A percentile compares a stretch with the other conserved stretches of the same genome.
These are phyloP conservation scores for Tinea semifulvella DNA, from an alignment of 2,888 invertebrate genomes.

Conservation along the genomic window DNA sequence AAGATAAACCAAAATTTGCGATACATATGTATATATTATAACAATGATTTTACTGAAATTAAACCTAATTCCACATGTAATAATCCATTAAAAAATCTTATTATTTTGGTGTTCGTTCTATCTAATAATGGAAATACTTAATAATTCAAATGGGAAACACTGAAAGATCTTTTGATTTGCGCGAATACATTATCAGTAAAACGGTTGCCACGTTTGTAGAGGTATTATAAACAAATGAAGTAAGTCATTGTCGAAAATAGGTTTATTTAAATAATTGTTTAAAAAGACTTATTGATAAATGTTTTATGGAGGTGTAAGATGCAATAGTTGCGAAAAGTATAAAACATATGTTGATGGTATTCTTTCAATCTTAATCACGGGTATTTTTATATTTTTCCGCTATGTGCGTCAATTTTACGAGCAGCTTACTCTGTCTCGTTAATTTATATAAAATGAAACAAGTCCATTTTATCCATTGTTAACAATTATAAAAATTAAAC, in stretches of 20 bases:
- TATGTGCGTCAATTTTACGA: constrained; percentile 12
- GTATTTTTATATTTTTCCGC: constrained; percentile 11
- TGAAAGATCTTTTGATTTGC: too few relatives aligned
- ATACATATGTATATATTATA: too few relatives aligned
- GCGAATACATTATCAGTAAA: too few relatives aligned
- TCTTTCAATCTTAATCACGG: constrained; percentile 13
- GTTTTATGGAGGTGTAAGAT: not conserved
- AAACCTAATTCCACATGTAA: too few relatives aligned
- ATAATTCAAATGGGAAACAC: too few relatives aligned
- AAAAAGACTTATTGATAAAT: constrained; percentile 2
- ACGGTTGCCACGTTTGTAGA: not conserved
- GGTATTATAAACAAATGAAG: constrained; percentile 1
- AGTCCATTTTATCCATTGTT: not conserved
- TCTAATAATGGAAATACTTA: too few relatives aligned
- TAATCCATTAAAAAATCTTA: too few relatives aligned
- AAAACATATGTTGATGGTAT: constrained; percentile 13
- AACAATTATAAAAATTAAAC: too few relatives aligned
- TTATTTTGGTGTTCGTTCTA: too few relatives aligned
- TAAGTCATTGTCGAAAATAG: not conserved
- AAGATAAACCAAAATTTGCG: too few relatives aligned
- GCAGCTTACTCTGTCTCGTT: constrained; percentile 10
- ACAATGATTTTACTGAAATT: too few relatives aligned
- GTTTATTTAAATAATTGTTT: constrained; percentile 8
- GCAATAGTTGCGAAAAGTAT: constrained; percentile 5
- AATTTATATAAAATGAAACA: not conserved